A percentile compares a stretch with the other conserved stretches of the same genome.
Evolutionary conservation across 1,140 invertebrate species (phyloP).

Genomic region (Drosophila melanogaster): Release_6_plus_ISO1_MT NT_033777.3:9732001-9732500

Average conservation of each 20-base stretch:
- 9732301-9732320: constrained; percentile 96
- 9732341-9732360: constrained; percentile 94
- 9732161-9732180: background rate
- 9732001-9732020: constrained; percentile 92
- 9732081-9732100: constrained; percentile 93
- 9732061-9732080: constrained; percentile 95
- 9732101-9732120: constrained; percentile 92
- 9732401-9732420: constrained; percentile 93
- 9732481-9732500: constrained; percentile 96
- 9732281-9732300: constrained; percentile 92
- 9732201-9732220: background rate
- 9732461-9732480: constrained; percentile 95
- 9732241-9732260: too few relatives aligned
- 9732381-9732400: constrained; percentile 95
- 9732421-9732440: constrained; percentile 94
- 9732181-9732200: background rate
- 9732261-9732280: constrained; percentile 6
- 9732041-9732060: constrained; percentile 97
- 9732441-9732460: constrained; percentile 91
- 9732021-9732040: constrained; percentile 94
- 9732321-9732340: constrained; percentile 93
- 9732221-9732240: background rate
- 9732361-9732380: constrained; percentile 96
- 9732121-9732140: constrained; percentile 96
- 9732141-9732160: constrained; percentile 89